These are phyloP conservation scores for Cyphomyrmex costatus DNA, from an alignment of 1,140 invertebrate species.

Conservation along the genomic window DNA sequence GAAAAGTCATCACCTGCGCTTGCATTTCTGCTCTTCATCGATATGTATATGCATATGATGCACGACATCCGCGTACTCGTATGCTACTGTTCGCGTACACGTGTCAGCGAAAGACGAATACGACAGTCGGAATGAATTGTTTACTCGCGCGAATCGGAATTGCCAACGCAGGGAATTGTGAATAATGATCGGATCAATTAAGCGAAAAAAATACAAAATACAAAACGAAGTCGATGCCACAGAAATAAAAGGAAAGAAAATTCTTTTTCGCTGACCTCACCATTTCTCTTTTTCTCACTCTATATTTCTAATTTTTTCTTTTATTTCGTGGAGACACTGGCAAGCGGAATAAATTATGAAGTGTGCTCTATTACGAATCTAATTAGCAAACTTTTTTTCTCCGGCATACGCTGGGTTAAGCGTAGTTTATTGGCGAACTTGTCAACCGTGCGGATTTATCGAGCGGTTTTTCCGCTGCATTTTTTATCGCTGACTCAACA, in stretches of 20 bases:
- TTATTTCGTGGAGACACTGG: background rate
- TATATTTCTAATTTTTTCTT: background rate
- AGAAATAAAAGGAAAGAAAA: constrained; percentile 16
- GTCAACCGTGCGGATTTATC: constrained; percentile 21
- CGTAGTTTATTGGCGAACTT: constrained; percentile 21
- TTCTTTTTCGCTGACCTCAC: background rate
- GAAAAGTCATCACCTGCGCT: constrained; percentile 22
- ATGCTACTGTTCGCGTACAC: constrained; percentile 16
- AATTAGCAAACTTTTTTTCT: constrained; percentile 33
- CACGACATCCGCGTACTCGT: background rate
- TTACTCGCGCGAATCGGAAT: constrained; percentile 3
- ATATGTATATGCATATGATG: constrained; percentile 38
- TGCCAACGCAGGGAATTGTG: constrained; percentile 14
- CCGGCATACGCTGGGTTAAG: background rate
- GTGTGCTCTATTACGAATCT: constrained; percentile 4
- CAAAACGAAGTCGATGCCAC: background rate
- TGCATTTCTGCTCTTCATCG: constrained; percentile 12
- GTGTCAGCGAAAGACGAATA: background rate
- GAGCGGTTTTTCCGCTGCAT: constrained; percentile 15
- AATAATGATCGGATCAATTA: background rate
- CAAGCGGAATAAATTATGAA: constrained; percentile 51
- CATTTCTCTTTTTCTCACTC: background rate
- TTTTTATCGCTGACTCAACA: background rate
- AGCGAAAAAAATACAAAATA: background rate
- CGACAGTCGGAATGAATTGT: constrained; percentile 17